Evolutionary conservation across 2,113 vertebrate genomes (phyloP), one percentile per base, ranked within the genome.

Genomic region (Albula glossodonta): DNA sequence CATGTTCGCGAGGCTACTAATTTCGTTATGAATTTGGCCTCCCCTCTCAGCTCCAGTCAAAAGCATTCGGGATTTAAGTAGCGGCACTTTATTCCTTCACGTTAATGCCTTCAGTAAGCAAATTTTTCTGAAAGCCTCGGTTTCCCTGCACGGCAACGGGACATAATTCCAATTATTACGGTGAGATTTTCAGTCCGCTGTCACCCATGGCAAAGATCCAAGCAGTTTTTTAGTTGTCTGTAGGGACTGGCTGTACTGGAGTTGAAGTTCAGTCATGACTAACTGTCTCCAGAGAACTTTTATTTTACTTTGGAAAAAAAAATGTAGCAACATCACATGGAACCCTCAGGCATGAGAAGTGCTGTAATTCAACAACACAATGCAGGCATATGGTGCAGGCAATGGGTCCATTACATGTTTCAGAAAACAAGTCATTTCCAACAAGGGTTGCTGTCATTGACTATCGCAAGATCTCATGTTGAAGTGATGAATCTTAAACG

Each of bases 211-310:
- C 80, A 5, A n/a, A 78, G 25, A 51, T 70, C 70, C 81, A 56
- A 66, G 31, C 17, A 9, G 7, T 60, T 50, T 56, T n/a, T 19
- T 6, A 50, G 80, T 57, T 12, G 52, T 80, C 80, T 81, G 50
- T 8, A 31, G 53, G 81, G 86, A 53, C 79, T 10, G 9, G 48
- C 53, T 53, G 11, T 63, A 41, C 86, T 81, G 50, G 85, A 70
- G 81, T 78, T 48, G 86, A 70, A 74, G 87, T 63, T 87, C 87
- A 85, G 82, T 88, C 82, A 78, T 87, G 87, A 88, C 85, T 81
- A 80, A 87, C 63, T 70, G 84, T 84, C 84, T 84, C 81, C 17
- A 13, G 60, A 52, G 78, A 78, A 9, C 86, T 66, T 9, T 83
- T 50, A 57, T 83, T 51, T 87, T 50, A 82, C 84, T 78, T 53